These are phyloP conservation scores for Pegoplata infirma DNA, from an alignment of 2,888 invertebrate genomes.

Conservation along the genomic window DNA sequence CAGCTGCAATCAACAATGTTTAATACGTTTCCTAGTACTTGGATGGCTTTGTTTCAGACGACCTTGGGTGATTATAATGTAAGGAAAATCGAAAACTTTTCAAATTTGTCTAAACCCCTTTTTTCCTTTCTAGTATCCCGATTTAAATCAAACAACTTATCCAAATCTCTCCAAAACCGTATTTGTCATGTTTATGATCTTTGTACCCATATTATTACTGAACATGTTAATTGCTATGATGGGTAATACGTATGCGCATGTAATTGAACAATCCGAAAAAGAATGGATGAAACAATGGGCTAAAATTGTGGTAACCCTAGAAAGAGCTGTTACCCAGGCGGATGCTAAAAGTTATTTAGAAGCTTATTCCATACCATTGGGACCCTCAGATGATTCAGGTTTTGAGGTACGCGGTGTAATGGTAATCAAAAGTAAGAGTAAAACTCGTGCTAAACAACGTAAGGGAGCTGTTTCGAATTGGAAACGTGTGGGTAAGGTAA, in stretches of 20 bases:
- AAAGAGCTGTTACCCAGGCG: constrained; percentile 93
- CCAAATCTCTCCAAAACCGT: constrained; percentile 95
- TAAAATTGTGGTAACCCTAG: constrained; percentile 97
- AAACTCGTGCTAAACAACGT: constrained; percentile 96
- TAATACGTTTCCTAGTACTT: constrained; percentile 91
- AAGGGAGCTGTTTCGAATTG: constrained; percentile 97
- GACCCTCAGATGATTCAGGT: constrained; percentile 89
- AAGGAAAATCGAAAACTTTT: too few relatives aligned
- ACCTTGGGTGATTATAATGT: constrained; percentile 99
- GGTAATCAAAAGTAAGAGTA: constrained; percentile 98
- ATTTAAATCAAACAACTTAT: constrained; percentile 92
- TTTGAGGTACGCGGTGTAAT: constrained; percentile 95
- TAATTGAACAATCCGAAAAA: constrained; percentile 98
- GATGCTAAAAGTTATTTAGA: constrained; percentile 94
- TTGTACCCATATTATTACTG: constrained; percentile 95
- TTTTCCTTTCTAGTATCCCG: constrained; percentile 90
- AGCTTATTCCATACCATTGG: constrained; percentile 96
- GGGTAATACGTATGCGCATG: constrained; percentile 99
- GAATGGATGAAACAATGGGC: constrained; percentile 99
- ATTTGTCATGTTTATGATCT: constrained; percentile 98
- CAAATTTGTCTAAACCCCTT: too few relatives aligned
- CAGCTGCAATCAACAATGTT: constrained; percentile 89
- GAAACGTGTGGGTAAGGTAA: constrained; percentile 96
- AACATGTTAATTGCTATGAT: constrained; percentile 99
- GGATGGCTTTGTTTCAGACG: constrained; percentile 99